Base-by-base conservation (phyloP, 2,113 vertebrate species). In the Coracopsis vasa region DNA sequence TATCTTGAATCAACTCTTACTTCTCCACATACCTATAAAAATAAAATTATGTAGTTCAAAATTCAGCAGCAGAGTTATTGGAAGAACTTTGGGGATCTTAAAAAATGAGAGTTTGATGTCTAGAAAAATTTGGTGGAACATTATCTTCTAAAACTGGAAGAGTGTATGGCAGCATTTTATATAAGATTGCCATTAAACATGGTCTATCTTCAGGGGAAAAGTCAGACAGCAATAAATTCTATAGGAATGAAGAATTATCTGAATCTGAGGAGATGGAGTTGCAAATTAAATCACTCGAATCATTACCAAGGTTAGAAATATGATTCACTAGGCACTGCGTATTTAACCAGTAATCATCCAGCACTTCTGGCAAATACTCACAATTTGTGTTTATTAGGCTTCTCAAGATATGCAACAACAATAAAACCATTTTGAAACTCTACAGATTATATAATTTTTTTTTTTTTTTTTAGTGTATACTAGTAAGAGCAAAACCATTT, bases 231-330 rank as follows among this genome's bases (percentile, higher is more conserved):
- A 83, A 31, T 88, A 97, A 96, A 66, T 94, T 92, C 96, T 67
- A 82, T 9, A 93, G 41, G 50, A 65, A 90, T 84, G 74, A 96
- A 92, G 53, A 88, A 94, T 97, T 78, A 92, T 90, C 74, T 95
- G 79, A 97, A 87, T 92, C 42, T 48, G 51, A 94, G 66, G 70
- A 89, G 41, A 54, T 56, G 72, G 16, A 89, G 42, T 88, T 95
- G 92, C 83, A 94, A 96, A 95, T 85, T 71, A 92, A 27, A 41
- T 83, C 95, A 89, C 25, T 35, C 9, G 94, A 91, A 94, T 91
- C 14, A 83, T 96, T 96, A 92, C 92, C 95, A 91, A 60, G 74
- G 35, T 91, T 96, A 86, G 77, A 96, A 95, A 91, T 92, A 92
- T 1, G 6, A 85, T 35, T 51, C 16, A 44, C 13, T 73, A 51